Evolutionary conservation across 2,113 vertebrate species (phyloP).

Genomic region (Calypte anna): DNA sequence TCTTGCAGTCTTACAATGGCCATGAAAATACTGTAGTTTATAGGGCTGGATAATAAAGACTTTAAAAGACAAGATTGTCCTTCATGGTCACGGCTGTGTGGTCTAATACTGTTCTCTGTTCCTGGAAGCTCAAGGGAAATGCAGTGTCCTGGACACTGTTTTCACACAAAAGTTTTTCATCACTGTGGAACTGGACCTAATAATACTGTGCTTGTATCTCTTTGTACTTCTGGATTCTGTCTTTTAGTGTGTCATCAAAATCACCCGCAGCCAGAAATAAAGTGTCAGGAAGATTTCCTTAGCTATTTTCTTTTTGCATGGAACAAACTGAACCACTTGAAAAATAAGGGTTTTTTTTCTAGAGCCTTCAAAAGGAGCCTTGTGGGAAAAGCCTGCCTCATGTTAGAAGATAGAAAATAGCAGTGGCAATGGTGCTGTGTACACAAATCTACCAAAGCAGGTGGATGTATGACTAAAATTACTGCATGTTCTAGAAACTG

Average conservation of each 20-base stretch:
- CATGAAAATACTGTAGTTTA: not conserved
- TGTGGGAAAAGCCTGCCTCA: not conserved
- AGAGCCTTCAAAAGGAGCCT: not conserved
- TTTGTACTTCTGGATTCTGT: not conserved
- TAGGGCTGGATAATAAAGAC: not conserved
- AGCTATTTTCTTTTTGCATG: not conserved
- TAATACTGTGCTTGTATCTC: not conserved
- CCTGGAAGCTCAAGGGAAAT: not conserved
- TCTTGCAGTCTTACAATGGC: not conserved
- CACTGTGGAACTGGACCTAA: not conserved
- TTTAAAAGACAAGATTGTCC: not conserved
- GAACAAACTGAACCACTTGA: not conserved
- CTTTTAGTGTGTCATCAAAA: not conserved
- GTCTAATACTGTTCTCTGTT: not conserved
- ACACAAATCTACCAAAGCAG: not conserved
- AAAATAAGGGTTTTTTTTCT: not conserved
- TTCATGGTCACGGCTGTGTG: not conserved
- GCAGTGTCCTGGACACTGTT: not conserved
- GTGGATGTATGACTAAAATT: not conserved
- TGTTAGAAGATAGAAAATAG: not conserved
- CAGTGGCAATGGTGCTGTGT: not conserved
- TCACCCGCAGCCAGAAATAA: not conserved
- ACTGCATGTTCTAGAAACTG: not conserved
- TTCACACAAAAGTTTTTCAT: not conserved
- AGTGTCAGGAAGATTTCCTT: not conserved